A percentile compares a stretch with the other conserved stretches of the same genome.
Evolutionary conservation across 30 jellyfish, hydroid and myxozoan genomes (phyloP).

Genomic region (Clytia hemisphaerica): DNA sequence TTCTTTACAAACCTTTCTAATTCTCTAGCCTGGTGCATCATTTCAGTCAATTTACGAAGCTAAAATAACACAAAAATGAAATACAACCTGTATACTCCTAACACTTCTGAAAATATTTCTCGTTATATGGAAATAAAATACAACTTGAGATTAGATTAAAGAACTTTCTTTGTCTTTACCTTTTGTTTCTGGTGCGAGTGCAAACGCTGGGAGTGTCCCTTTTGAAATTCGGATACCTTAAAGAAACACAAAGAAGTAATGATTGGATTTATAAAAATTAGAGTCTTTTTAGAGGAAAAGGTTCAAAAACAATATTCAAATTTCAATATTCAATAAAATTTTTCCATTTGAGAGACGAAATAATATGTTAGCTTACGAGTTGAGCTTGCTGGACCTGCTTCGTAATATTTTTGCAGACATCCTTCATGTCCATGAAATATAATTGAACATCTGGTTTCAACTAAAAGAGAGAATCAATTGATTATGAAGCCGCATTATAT

Average conservation of each 20-base stretch:
- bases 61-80: neutral
- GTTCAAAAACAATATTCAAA: neutral
- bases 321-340: neutral
- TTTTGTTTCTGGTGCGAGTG: slow-evolving; percentile 10
- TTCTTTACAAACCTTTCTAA: slow-evolving; percentile 27
- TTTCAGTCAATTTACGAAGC: slow-evolving; percentile 9
- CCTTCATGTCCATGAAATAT: slow-evolving; percentile 32
- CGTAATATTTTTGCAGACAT: slow-evolving; percentile 27
- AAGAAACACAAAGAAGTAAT: neutral
- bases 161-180: no score
- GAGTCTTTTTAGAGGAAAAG: no score
- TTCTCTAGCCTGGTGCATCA: slow-evolving; percentile 21
- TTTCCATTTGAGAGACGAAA: neutral
- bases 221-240: slow-evolving; percentile 31
- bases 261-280: no score
- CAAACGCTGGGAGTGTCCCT: slow-evolving; percentile 26
- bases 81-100: no score
- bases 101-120: no score
- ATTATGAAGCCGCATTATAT: no score
- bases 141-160: no score
- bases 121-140: no score
- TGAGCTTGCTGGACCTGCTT: slow-evolving; percentile 34
- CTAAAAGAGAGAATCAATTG: no score
- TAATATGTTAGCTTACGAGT: neutral
- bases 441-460: slow-evolving; percentile 48